Base-by-base conservation (phyloP, 2,797 vertebrate genomes). In the Siniperca scherzeri region DNA sequence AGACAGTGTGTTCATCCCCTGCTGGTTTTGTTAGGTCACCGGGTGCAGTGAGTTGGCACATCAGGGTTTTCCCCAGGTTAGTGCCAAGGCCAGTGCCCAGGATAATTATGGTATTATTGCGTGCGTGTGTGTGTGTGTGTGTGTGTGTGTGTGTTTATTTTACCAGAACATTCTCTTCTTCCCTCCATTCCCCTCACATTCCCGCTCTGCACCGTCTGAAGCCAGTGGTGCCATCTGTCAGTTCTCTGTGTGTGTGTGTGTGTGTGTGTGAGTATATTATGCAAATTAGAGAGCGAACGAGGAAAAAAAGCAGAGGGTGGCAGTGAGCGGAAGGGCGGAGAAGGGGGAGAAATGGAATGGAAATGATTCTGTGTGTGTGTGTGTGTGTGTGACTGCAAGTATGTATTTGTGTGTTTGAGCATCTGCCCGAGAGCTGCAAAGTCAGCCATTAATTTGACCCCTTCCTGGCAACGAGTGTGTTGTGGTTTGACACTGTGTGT, bases 151-250 rank as follows among this genome's bases (percentile, higher is more conserved):
- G 87, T 94, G 90, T 94, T 90, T 94, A 88, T 90, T 93, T 95
- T 92, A 93, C 89, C 87, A 91, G 88, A 93, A 91, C 86, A 88
- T 87, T 94, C 90, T 88, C 81, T 73, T 88, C 82, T 92, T 92
- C 73, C 88, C 90, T 89, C 82, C 90, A 80, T 87, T 91, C 87
- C 83, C 86, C 86, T 91, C 88, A 84, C 89, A 91, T 93, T 92
- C 91, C 88, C 87, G 65, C 86, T 91, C 88, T 87, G 71, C 36
- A 69, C 84, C 71, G 81, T 92, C 90, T 92, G 87, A 88, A 92
- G 94, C 92, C 94, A 94, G 93, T 90, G 90, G 90, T 94, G 93
- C 93, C 93, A 94, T 94, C 92, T 94, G 93, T 93, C 91, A 88
- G 78, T 69, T 76, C 2, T 71, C 30, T 88, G 71, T 78, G 42